Percentiles rank a stretch among this genome's conserved stretches.
Conservation (phyloP, 2,797 vertebrate genomes). For the Falco columbarius region DNA sequence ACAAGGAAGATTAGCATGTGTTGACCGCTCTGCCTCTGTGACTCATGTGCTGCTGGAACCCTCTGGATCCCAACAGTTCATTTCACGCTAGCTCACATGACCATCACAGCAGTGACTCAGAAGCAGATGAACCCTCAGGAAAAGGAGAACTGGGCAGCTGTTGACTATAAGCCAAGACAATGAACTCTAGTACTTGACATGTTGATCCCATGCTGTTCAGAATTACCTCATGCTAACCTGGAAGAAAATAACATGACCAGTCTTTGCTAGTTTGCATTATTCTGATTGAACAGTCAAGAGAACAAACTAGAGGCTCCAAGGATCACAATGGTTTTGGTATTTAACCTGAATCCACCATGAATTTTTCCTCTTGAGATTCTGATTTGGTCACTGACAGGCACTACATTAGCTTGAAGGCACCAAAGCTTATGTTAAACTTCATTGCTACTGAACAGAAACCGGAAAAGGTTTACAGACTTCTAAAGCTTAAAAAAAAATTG, state of each 20-base stretch:
- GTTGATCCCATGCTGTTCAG: not conserved
- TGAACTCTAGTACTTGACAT: not conserved
- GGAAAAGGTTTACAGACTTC: not conserved
- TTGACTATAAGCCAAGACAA: not conserved
- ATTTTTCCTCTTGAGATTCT: not conserved
- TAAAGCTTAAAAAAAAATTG: not conserved
- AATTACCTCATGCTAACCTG: not conserved
- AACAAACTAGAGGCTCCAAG: not conserved
- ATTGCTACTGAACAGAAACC: not conserved
- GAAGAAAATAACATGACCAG: not conserved
- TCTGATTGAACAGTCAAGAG: not conserved
- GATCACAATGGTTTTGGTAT: not conserved
- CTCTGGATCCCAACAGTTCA: not conserved
- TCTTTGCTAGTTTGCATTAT: not conserved
- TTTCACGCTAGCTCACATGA: not conserved
- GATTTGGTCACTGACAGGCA: not conserved
- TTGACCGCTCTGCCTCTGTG: constrained; percentile 7
- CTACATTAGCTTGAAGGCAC: not conserved
- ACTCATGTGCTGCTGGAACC: constrained; percentile 22
- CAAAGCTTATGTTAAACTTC: not conserved
- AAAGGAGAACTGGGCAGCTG: constrained; percentile 3
- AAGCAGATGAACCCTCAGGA: not conserved
- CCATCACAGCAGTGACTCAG: not conserved
- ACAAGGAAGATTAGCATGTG: not conserved
- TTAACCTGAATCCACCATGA: not conserved